Conservation (phyloP, 2,797 vertebrate species). For the Epinephelus malabaricus region DNA sequence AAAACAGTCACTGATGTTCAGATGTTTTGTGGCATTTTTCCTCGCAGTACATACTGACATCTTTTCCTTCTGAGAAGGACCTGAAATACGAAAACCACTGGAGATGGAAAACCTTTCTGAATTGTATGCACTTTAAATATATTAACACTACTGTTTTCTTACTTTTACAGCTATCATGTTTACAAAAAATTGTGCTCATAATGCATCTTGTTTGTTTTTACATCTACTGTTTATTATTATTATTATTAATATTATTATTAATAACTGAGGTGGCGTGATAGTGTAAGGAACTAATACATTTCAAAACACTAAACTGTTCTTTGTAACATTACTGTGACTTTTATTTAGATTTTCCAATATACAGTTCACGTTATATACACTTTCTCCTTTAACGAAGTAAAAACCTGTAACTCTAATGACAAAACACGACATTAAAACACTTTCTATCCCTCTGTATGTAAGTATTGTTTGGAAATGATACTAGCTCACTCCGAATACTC, state of each 20-base stretch:
- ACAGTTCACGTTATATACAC: too few relatives aligned
- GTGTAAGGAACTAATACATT: conserved; percentile 11
- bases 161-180: conserved; percentile 16
- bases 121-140: conserved; percentile 71
- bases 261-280: not conserved
- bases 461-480: too few relatives aligned
- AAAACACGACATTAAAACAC: too few relatives aligned
- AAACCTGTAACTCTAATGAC: too few relatives aligned
- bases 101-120: conserved; percentile 13
- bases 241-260: not conserved
- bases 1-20: conserved; percentile 10
- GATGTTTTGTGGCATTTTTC: conserved; percentile 24
- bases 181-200: not conserved
- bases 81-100: conserved; percentile 41
- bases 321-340: conserved; percentile 26
- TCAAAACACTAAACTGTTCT: conserved; percentile 9
- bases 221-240: not conserved
- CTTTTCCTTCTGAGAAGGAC: conserved; percentile 82
- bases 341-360: too few relatives aligned
- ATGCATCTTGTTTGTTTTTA: conserved; percentile 22
- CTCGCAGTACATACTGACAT: not conserved
- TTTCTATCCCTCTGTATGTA: too few relatives aligned
- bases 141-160: conserved; percentile 36
- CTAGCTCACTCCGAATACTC: too few relatives aligned
- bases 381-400: too few relatives aligned